These are phyloP conservation scores for Sardinella longiceps DNA, from an alignment of 2,797 vertebrate species.

Conservation along the genomic window DNA sequence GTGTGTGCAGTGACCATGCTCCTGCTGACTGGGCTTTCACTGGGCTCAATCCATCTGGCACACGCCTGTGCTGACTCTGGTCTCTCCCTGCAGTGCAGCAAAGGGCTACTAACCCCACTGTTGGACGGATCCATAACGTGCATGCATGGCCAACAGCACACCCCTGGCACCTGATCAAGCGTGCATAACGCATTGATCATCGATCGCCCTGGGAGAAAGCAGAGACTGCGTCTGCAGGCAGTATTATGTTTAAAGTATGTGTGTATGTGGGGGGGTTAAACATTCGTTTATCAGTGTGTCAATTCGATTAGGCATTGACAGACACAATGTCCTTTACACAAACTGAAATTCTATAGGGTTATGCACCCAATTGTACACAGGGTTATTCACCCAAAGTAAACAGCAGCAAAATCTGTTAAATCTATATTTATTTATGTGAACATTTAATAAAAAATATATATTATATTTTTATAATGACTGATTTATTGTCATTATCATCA, in stretches of 20 bases:
- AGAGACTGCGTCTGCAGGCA: neutral
- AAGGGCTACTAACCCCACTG: neutral
- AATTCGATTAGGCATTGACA: neutral
- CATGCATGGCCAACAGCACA: neutral
- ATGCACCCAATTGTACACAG: neutral
- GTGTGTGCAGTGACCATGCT: neutral
- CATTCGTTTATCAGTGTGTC: neutral
- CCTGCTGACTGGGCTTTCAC: conserved; percentile 13
- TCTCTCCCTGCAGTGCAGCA: neutral
- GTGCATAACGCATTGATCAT: neutral
- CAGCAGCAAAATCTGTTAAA: neutral
- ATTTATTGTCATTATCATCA: neutral
- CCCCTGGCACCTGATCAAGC: neutral
- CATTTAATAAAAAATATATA: no score
- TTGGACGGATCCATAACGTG: no score
- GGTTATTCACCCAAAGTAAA: neutral
- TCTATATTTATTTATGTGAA: no score
- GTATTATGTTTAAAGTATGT: neutral
- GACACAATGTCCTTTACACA: neutral
- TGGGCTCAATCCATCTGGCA: conserved; percentile 3
- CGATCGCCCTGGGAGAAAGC: neutral
- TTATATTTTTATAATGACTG: no score
- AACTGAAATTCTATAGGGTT: neutral
- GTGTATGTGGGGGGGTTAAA: neutral
- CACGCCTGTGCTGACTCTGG: neutral